Conservation (phyloP, 2,888 invertebrate species). For the Microplitis manilae region DNA sequence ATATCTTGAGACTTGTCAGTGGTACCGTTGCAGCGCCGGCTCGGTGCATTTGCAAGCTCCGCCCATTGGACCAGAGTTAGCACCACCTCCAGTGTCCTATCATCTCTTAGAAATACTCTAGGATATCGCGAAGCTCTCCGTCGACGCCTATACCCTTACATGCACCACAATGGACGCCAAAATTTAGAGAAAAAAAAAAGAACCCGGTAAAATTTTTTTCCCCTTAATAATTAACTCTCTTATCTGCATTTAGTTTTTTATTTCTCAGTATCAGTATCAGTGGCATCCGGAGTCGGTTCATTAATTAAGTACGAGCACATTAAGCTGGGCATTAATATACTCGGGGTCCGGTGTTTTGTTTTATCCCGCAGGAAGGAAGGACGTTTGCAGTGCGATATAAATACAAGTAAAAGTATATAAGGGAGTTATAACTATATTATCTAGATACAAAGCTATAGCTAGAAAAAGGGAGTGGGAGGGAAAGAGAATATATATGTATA, state of each 20-base stretch:
- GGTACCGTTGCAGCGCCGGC: constrained; percentile 46
- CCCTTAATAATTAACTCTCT: background rate
- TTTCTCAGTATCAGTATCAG: constrained; percentile 21
- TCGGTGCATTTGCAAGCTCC: constrained; percentile 61
- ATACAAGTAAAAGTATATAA: background rate
- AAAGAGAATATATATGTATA: constrained; percentile 35
- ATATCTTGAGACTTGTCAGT: background rate
- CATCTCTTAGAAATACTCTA: constrained; percentile 40
- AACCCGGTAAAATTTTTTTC: background rate
- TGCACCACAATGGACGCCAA: constrained; percentile 13
- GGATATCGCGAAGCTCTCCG: constrained; percentile 18
- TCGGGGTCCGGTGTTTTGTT: constrained; percentile 70
- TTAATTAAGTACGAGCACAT: constrained; percentile 70
- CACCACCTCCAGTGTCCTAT: constrained; percentile 62
- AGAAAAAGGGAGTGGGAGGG: constrained; percentile 49
- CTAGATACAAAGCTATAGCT: constrained; percentile 20
- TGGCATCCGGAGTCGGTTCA: constrained; percentile 68
- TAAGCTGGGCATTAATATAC: constrained; percentile 72
- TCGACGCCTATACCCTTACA: background rate
- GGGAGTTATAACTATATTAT: background rate
- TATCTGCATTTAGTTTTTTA: constrained; percentile 12
- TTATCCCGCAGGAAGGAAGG: constrained; percentile 70
- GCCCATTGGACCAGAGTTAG: constrained; percentile 66
- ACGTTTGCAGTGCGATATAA: constrained; percentile 25
- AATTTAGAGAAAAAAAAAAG: background rate